These are phyloP conservation scores for Eriocheir sinensis DNA, from an alignment of 1,140 invertebrate genomes.

Conservation along the genomic window DNA sequence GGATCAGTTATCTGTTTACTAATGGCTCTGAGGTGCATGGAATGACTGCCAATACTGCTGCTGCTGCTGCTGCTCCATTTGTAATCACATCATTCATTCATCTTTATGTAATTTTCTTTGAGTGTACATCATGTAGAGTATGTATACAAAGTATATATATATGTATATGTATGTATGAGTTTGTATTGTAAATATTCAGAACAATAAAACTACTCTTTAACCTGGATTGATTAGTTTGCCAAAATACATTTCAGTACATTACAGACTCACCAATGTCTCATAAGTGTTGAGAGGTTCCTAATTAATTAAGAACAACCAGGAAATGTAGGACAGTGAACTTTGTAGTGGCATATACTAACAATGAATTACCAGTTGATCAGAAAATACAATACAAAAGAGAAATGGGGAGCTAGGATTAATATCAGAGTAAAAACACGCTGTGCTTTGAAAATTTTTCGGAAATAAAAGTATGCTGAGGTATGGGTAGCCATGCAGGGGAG, in stretches of 20 bases:
- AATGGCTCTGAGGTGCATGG: background rate
- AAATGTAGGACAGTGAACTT: background rate
- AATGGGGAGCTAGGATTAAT: no score
- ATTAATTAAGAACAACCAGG: no score
- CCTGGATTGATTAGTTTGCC: no score
- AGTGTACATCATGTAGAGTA: background rate
- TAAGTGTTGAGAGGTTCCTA: no score
- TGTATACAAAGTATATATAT: background rate
- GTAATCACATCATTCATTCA: background rate
- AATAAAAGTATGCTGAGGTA: no score
- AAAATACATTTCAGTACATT: no score
- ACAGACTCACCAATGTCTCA: no score
- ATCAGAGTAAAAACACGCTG: no score
- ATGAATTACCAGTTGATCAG: background rate
- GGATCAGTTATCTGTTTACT: background rate
- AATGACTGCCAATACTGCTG: background rate
- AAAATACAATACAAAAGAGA: no score
- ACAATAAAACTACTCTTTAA: no score
- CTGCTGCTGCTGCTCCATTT: background rate
- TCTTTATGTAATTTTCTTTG: background rate
- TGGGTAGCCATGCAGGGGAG: no score
- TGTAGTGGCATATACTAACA: background rate
- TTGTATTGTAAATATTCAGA: slow-evolving; percentile 1
- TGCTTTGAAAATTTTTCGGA: no score
- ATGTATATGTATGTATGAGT: slow-evolving; percentile 28